These are phyloP conservation scores for Pollenia griseotomentosa DNA, from an alignment of 2,888 invertebrate species.

Conservation along the genomic window DNA sequence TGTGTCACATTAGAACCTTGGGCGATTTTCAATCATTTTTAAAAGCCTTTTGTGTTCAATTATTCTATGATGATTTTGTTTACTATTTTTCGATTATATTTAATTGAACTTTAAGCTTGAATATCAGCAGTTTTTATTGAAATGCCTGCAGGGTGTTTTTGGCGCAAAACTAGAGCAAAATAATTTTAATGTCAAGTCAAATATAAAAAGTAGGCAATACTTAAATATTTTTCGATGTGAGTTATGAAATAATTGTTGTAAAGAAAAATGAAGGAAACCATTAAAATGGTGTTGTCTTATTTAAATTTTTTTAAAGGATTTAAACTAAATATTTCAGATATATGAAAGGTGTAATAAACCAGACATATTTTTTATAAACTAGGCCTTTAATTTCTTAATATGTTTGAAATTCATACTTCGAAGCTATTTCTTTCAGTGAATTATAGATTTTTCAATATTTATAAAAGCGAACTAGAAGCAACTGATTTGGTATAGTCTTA, in stretches of 20 bases:
- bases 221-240: neutral
- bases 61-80: conserved; percentile 20
- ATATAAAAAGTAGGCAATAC: neutral
- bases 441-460: neutral
- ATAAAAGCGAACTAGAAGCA: neutral
- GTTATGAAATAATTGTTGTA: neutral
- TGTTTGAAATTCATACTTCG: too few relatives aligned
- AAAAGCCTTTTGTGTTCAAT: conserved; percentile 27
- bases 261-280: neutral
- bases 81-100: conserved; percentile 14
- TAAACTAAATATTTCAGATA: too few relatives aligned
- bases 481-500: neutral
- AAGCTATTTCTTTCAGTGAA: too few relatives aligned
- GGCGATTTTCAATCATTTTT: conserved; percentile 41
- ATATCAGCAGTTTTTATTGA: conserved; percentile 42
- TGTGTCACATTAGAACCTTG: conserved; percentile 23
- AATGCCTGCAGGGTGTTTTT: conserved; percentile 23
- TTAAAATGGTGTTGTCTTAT: too few relatives aligned
- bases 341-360: too few relatives aligned
- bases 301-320: too few relatives aligned
- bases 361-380: too few relatives aligned
- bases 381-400: too few relatives aligned
- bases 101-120: conserved; percentile 43
- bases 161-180: conserved; percentile 42
- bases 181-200: conserved; percentile 54